phyloP scores from a whole-genome alignment of 2,888 invertebrate genomes.

The Xanthostigma xanthostigma region DNA sequence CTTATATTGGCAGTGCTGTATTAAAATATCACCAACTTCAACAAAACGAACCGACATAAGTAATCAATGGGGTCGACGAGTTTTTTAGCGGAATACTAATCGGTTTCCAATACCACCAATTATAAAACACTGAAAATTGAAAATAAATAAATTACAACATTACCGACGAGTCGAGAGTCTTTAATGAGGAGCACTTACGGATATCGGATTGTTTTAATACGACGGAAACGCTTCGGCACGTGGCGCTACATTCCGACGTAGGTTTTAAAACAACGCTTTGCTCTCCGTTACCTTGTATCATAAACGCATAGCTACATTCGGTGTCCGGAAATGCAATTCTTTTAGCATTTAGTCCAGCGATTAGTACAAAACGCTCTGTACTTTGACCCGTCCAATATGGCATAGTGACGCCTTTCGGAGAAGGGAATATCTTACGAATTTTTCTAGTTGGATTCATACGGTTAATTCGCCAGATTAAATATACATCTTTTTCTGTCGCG shows the following conservation, averaged over 20 bases:
- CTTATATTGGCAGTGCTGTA: too few relatives aligned
- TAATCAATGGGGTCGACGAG: slow-evolving; percentile 43
- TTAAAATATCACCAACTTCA: slow-evolving; percentile 21
- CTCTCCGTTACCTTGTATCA: slow-evolving; percentile 57
- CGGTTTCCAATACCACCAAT: slow-evolving; percentile 75
- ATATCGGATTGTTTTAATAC: slow-evolving; percentile 56
- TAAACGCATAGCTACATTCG: slow-evolving; percentile 67
- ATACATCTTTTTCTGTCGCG: slow-evolving; percentile 17
- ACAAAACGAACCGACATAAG: slow-evolving; percentile 59
- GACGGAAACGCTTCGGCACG: slow-evolving; percentile 56
- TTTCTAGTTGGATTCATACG: slow-evolving; percentile 58
- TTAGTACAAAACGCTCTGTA: slow-evolving; percentile 59
- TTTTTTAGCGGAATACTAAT: slow-evolving; percentile 43
- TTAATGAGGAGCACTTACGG: slow-evolving; percentile 45
- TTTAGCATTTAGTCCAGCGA: slow-evolving; percentile 54
- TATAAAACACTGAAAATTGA: slow-evolving; percentile 56
- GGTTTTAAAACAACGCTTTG: slow-evolving; percentile 58
- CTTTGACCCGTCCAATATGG: slow-evolving; percentile 49
- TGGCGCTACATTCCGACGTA: slow-evolving; percentile 56
- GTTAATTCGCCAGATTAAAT: slow-evolving; percentile 53
- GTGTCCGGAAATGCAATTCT: slow-evolving; percentile 59
- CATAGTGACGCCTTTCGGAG: slow-evolving; percentile 31
- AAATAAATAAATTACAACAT: background rate
- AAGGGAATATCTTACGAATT: slow-evolving; percentile 54
- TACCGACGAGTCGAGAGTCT: slow-evolving; percentile 7